Conservation (phyloP, 2,113 vertebrate species). For the Hippoglossus stenolepis region DNA sequence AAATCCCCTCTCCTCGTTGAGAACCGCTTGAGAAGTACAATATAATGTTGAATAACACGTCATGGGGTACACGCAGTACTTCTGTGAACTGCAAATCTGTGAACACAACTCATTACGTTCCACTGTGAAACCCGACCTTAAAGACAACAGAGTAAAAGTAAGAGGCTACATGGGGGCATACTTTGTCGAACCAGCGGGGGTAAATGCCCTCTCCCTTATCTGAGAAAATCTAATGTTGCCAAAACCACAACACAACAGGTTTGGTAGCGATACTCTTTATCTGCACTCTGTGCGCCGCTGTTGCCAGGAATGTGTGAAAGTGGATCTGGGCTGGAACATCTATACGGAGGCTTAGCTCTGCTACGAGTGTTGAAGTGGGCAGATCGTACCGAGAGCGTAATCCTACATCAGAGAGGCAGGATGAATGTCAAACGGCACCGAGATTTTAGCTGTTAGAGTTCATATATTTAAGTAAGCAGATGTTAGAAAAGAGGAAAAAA, state of each 20-base stretch:
- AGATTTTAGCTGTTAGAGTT: neutral
- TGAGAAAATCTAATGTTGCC: conserved; percentile 67
- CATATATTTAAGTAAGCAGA: neutral
- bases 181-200: conserved; percentile 43
- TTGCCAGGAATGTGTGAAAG: conserved; percentile 74
- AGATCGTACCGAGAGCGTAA: conserved; percentile 29
- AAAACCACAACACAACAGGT: conserved; percentile 69
- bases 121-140: conserved; percentile 56
- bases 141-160: conserved; percentile 44
- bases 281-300: conserved; percentile 49
- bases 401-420: conserved; percentile 31
- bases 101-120: conserved; percentile 44
- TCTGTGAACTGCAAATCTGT: conserved; percentile 46
- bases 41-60: conserved; percentile 24
- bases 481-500: neutral
- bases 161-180: conserved; percentile 33
- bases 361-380: conserved; percentile 34
- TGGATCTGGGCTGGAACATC: conserved; percentile 52
- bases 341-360: conserved; percentile 45
- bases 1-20: conserved; percentile 1
- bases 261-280: conserved; percentile 68
- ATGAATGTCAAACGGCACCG: conserved; percentile 23
- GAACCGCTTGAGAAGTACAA: neutral
- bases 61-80: conserved; percentile 8
- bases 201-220: conserved; percentile 65